Evolutionary conservation across 2,888 invertebrate genomes (phyloP), one percentile per base, ranked within the genome.

Genomic region (Lasioglossum morio): DNA sequence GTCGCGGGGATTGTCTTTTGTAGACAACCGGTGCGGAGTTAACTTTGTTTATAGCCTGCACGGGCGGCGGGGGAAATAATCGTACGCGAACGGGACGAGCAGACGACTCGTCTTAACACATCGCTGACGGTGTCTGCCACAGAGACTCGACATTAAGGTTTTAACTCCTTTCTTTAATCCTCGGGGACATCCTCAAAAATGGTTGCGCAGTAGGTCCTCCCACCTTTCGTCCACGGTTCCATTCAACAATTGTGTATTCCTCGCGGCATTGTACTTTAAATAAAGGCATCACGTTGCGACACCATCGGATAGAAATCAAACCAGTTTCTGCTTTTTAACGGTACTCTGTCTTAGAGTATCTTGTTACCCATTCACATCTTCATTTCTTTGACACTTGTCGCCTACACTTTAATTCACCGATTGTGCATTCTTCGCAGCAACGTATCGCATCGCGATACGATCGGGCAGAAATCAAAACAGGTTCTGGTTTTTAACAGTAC

Each of bases 1-100:
- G 85, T 88, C 90, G 86, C 83, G 77, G 53, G 87, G 85, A 90
- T 90, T 90, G 89, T 88, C 90, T 86, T 86, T 88, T 74, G 88
- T 79, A 83, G 84, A 84, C 87, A 80, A 81, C 78, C 84, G 76
- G 79, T 53, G 73, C 23, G 81, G 79, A 83, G 85, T 80, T 77
- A 86, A 90, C 87, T 87, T 90, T 85, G 90, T 87, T 90, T 89
- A 85, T 84, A 89, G 85, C 82, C 81, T 81, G 79, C 60, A 19
- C 60, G 79, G 69, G 57, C 69, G 84, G 14, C 70, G 63, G 74
- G 77, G 79, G 87, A 85, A 89, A 85, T 89, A 86, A 86, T 88
- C 86, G 53, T 70, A 80, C 74, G 66, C 66, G 63, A 63, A 63
- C 63, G 63, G 30, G 63, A 63, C 30, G 63, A 63, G 30, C 30